A percentile compares a stretch with the other conserved stretches of the same genome.
phyloP scores from a whole-genome alignment of 2,888 invertebrate species.

The Lacanobia wlatinum region DNA sequence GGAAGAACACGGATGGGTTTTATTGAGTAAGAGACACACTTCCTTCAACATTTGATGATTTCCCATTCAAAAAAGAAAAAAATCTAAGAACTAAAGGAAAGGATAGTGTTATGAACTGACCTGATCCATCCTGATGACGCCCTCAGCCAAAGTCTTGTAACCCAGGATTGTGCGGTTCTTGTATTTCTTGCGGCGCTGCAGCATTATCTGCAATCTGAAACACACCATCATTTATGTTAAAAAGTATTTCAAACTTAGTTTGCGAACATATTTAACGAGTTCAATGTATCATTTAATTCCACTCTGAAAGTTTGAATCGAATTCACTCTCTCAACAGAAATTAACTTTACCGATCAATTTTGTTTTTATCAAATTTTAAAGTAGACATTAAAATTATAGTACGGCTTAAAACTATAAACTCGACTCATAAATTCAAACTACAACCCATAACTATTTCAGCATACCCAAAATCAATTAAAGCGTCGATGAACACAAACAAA shows the following conservation, averaged over 20 bases:
- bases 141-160: constrained; percentile 99
- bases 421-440: constrained; percentile 10
- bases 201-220: constrained; percentile 95
- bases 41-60: no score
- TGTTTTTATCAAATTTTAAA: no score
- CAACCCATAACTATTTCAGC: constrained; percentile 13
- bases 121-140: constrained; percentile 98
- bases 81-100: no score
- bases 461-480: constrained; percentile 37
- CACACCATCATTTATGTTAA: not conserved
- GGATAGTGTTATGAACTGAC: constrained; percentile 84
- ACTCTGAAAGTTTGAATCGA: no score
- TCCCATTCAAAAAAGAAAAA: no score
- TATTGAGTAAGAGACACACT: no score
- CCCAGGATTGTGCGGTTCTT: constrained; percentile 99
- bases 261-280: no score
- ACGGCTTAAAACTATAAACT: not conserved
- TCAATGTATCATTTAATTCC: no score
- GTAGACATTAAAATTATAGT: constrained; percentile 1
- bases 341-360: no score
- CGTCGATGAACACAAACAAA: constrained; percentile 21
- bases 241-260: no score
- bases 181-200: constrained; percentile 99
- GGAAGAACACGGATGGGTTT: no score
- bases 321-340: no score